Conservation (phyloP, 2,888 invertebrate genomes). For the Mantis religiosa region DNA sequence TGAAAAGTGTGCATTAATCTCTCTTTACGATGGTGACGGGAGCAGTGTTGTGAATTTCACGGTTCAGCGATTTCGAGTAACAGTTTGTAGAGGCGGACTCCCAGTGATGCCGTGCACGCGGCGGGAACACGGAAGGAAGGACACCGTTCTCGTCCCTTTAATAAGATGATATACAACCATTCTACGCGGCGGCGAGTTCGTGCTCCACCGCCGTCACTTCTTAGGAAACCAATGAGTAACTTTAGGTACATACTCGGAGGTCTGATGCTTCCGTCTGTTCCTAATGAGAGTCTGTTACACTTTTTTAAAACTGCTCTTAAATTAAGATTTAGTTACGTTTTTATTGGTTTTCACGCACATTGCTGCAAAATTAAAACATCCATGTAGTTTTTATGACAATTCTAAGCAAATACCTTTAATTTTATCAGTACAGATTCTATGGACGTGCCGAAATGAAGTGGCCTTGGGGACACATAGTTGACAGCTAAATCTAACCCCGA, state of each 20-base stretch:
- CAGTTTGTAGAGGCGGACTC: not conserved
- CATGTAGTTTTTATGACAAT: not conserved
- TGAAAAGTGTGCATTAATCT: not conserved
- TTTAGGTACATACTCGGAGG: not conserved
- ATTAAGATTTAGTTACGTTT: not conserved
- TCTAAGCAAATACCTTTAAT: not conserved
- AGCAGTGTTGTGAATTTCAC: not conserved
- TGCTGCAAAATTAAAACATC: not conserved
- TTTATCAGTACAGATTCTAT: not conserved
- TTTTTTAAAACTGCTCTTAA: not conserved
- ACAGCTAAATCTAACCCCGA: not conserved
- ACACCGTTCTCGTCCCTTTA: not conserved
- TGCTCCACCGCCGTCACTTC: not conserved
- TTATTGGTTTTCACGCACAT: not conserved
- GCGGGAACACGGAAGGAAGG: not conserved
- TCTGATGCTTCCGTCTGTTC: not conserved
- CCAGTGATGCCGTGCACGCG: not conserved
- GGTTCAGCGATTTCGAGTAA: not conserved
- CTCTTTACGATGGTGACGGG: not conserved
- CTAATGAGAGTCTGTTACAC: not conserved
- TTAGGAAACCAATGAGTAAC: not conserved
- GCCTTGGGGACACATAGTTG: not conserved
- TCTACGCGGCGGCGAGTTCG: not conserved
- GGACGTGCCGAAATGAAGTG: not conserved
- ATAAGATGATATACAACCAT: not conserved